Conservation (phyloP, 37 sponge, comb jelly and placozoan genomes). For the Diacarnus erythraeanus region DNA sequence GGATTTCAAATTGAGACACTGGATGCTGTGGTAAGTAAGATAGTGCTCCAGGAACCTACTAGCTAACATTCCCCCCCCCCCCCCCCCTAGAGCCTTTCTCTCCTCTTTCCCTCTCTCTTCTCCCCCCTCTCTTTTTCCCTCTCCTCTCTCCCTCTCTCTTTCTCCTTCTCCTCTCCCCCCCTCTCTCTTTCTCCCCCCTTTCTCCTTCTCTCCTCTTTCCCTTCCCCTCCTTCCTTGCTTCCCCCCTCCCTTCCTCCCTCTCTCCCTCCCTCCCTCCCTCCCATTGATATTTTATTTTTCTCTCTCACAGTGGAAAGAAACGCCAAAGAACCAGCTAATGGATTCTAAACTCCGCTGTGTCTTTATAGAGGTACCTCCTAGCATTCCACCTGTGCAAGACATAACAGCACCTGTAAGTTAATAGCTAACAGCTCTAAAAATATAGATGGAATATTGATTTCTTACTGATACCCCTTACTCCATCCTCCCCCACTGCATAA, state of each 20-base stretch:
- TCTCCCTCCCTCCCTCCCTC: not conserved
- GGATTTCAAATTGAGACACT: slow-evolving; percentile 47
- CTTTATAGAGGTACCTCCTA: slow-evolving; percentile 47
- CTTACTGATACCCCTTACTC: too few relatives aligned
- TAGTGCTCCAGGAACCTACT: too few relatives aligned
- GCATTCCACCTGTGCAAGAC: not conserved
- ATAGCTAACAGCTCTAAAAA: too few relatives aligned
- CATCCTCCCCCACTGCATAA: too few relatives aligned
- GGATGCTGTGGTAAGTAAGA: slow-evolving; percentile 45
- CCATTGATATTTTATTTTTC: too few relatives aligned
- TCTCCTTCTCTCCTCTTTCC: not conserved
- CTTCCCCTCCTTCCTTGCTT: not conserved
- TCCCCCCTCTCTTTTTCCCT: too few relatives aligned
- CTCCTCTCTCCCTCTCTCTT: not conserved
- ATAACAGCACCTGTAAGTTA: not conserved
- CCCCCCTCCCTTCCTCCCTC: not conserved
- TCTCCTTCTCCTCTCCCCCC: slow-evolving; percentile 1
- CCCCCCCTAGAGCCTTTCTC: too few relatives aligned
- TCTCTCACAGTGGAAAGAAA: slow-evolving; percentile 68
- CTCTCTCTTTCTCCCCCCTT: not conserved
- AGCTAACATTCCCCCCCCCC: too few relatives aligned
- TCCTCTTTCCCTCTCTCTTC: too few relatives aligned
- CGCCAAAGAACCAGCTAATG: slow-evolving; percentile 60
- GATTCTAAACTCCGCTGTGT: slow-evolving; percentile 87
- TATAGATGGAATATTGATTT: too few relatives aligned